Base-by-base conservation (phyloP, 2,888 invertebrate genomes). In the Agrilus mali region DNA sequence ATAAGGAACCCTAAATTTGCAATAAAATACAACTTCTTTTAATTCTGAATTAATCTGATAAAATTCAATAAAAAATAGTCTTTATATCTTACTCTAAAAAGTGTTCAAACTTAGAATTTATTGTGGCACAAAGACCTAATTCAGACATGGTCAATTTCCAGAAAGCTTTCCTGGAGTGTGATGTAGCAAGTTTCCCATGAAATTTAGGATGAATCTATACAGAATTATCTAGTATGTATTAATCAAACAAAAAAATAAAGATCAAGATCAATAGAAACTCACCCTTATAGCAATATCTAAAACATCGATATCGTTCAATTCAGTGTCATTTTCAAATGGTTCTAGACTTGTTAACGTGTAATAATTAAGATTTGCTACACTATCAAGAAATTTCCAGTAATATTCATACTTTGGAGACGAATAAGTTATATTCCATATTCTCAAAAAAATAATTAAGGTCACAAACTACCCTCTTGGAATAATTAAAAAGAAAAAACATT, bases 131-230 rank as follows among this genome's bases (percentile, higher is more conserved):
- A 0, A 72, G 66, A 0, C 83, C 83, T 6, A 71, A 63, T 53
- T 84, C 83, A 0, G 81, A 80, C 68, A 82, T 73, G 1, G 78
- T 69, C 0, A 72, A 63, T 0, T 60, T 60, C 74, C 75, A 77
- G 1, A 55, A 52, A 4, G 55, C 52, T 49, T 60, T 57, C 39
- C 57, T 56, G 2, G 57, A 60, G 17, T 71, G 69, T 1, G 71
- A 71, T 41, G 74, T 71, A 2, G 69, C 67, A 4, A 70, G 59
- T 47, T 69, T 72, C 1, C 72, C 63, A 1, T 65, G 55, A 1
- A 66, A 47, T 1, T 65, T 60, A 2, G 71, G 71, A 63, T 71
- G 67, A 14, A 76, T 70, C 74, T 75, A 54, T 4, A 52, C 45
- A 42, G 43, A 6, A 33, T 10, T 27, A 49, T 10, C 33, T 35